Evolutionary conservation across 30 jellyfish, hydroid and myxozoan genomes (phyloP).

Genomic region (Hydractinia echinata): DNA sequence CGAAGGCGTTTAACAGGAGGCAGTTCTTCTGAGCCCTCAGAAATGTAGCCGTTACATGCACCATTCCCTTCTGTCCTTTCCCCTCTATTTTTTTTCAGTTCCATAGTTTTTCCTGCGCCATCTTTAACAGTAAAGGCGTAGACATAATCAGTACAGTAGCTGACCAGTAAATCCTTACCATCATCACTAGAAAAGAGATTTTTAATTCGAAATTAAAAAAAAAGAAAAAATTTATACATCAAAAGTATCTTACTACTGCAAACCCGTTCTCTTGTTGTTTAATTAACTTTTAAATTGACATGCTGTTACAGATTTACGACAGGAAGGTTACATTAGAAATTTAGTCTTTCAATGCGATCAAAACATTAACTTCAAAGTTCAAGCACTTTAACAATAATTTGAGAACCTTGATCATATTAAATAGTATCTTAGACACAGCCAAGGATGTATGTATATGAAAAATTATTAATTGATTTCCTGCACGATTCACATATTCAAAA

Average conservation of each 20-base stretch:
- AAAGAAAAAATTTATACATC: not conserved
- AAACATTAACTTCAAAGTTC: too few species aligned
- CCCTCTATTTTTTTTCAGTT: not conserved
- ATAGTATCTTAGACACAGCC: too few species aligned
- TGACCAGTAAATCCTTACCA: slow-evolving; percentile 65
- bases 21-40: slow-evolving; percentile 17
- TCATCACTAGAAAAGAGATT: slow-evolving; percentile 30
- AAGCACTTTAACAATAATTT: too few species aligned
- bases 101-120: not conserved
- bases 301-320: too few species aligned
- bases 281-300: too few species aligned
- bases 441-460: too few species aligned
- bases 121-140: slow-evolving; percentile 52
- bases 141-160: slow-evolving; percentile 77
- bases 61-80: not conserved
- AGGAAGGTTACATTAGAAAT: too few species aligned
- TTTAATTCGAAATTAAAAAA: not conserved
- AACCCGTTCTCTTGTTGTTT: too few species aligned
- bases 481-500: too few species aligned
- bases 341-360: too few species aligned
- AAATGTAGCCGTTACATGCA: not conserved
- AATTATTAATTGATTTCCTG: too few species aligned
- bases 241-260: not conserved
- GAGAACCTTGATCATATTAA: too few species aligned
- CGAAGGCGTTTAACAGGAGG: slow-evolving; percentile 81